A percentile compares a stretch with the other conserved stretches of the same genome.
phyloP scores from a whole-genome alignment of 2,113 vertebrate species.

The Ia io region DNA sequence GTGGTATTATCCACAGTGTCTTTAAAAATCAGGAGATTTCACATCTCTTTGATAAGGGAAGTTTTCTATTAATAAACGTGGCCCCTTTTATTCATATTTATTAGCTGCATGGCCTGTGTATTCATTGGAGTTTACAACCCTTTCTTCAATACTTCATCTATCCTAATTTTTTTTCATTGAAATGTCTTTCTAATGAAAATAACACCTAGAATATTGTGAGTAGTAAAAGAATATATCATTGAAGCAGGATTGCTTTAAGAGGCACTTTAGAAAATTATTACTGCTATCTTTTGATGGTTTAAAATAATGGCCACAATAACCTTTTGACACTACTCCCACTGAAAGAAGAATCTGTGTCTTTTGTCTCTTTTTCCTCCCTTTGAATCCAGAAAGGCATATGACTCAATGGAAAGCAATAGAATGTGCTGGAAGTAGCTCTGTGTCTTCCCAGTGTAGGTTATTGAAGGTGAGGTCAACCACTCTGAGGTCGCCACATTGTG shows the following conservation, averaged over 20 bases:
- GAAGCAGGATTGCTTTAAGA: background rate
- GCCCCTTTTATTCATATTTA: background rate
- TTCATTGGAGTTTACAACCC: background rate
- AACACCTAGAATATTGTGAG: background rate
- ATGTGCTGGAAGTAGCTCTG: background rate
- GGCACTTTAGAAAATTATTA: background rate
- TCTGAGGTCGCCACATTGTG: background rate
- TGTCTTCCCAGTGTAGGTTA: background rate
- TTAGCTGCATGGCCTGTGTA: background rate
- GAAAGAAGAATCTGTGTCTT: background rate
- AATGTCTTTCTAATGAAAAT: constrained; percentile 12
- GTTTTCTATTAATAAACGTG: background rate
- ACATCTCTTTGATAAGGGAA: background rate
- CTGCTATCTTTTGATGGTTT: background rate
- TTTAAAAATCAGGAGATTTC: background rate
- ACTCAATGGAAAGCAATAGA: background rate
- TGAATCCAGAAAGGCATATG: background rate
- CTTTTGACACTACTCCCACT: background rate
- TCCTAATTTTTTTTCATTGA: background rate
- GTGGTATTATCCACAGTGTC: background rate
- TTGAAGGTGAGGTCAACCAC: background rate
- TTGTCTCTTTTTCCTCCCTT: background rate
- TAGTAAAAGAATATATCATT: background rate
- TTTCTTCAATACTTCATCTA: background rate
- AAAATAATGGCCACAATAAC: background rate